These are phyloP conservation scores for Shinisaurus crocodilurus DNA, from an alignment of 2,113 vertebrate species.

Conservation along the genomic window DNA sequence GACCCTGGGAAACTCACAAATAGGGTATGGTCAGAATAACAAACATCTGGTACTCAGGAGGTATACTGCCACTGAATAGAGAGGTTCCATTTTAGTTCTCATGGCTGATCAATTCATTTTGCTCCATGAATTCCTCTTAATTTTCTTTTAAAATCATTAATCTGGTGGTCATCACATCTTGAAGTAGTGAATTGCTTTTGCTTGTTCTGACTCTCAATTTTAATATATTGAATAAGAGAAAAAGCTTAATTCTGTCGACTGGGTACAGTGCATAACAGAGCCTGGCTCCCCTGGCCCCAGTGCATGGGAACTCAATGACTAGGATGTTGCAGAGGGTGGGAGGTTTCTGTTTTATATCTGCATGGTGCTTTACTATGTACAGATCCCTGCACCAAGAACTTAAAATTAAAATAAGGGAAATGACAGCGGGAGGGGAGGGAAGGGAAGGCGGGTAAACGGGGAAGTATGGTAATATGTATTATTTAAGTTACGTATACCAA, in stretches of 20 bases:
- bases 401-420: neutral
- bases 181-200: neutral
- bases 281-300: neutral
- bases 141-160: neutral
- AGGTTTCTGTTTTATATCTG: neutral
- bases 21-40: neutral
- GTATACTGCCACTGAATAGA: neutral
- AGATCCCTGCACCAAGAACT: neutral
- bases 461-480: neutral
- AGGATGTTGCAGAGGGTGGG: neutral
- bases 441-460: neutral
- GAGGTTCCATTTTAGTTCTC: slow-evolving; percentile 9
- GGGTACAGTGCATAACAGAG: neutral
- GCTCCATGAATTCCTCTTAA: neutral
- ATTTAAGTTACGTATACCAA: neutral
- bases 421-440: neutral
- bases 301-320: neutral
- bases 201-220: neutral
- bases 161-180: neutral
- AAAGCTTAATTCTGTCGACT: neutral
- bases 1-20: neutral
- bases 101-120: neutral
- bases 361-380: neutral
- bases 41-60: neutral
- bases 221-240: neutral